Conservation (phyloP, 2,888 invertebrate species). For the Epiperipatus broadwayi region DNA sequence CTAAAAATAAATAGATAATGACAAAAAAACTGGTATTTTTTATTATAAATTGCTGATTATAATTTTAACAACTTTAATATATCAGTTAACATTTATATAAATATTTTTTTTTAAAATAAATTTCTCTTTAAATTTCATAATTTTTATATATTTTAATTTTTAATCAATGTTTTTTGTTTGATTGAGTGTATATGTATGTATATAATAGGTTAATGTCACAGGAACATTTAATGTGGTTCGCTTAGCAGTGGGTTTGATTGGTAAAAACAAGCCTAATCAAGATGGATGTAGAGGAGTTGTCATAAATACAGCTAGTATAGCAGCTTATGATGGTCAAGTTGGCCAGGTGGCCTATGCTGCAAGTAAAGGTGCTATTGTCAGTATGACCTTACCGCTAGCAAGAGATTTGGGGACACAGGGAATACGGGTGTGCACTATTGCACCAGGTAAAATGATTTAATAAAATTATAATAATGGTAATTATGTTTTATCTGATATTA, state of each 20-base stretch:
- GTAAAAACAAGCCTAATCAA: constrained; percentile 43
- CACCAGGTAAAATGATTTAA: no score
- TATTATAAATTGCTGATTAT: no score
- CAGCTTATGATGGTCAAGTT: constrained; percentile 88
- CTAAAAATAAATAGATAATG: no score
- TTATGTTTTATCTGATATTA: no score
- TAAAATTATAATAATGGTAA: no score
- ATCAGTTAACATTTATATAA: no score
- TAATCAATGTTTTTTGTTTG: no score
- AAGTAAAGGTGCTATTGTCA: constrained; percentile 73
- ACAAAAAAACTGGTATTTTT: no score
- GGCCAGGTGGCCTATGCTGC: constrained; percentile 88
- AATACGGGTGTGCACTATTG: constrained; percentile 32
- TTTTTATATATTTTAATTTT: no score
- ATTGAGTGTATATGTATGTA: no score
- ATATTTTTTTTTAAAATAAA: no score
- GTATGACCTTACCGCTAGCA: constrained; percentile 88
- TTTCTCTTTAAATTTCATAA: constrained; percentile 7
- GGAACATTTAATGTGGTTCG: constrained; percentile 89
- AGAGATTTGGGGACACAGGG: constrained; percentile 48
- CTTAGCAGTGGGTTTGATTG: constrained; percentile 59
- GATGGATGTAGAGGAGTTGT: constrained; percentile 81
- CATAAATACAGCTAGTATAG: constrained; percentile 82
- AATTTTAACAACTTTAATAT: no score
- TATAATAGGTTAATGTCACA: constrained; percentile 59